phyloP scores from a whole-genome alignment of 2,113 vertebrate genomes.

The Eublepharis macularius region DNA sequence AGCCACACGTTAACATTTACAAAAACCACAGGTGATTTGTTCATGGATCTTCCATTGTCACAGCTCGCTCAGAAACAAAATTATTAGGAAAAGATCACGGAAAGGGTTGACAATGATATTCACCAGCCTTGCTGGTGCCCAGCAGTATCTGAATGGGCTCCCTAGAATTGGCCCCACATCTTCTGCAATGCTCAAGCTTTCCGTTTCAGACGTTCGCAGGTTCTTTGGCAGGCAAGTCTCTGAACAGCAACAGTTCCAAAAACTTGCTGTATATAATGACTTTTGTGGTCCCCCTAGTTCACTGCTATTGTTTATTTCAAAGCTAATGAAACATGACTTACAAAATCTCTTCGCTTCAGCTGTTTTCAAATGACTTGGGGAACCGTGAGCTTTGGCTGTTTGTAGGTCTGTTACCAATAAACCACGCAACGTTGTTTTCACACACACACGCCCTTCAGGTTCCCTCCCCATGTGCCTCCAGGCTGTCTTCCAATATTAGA shows the following conservation, averaged over 20 bases:
- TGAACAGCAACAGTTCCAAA: background rate
- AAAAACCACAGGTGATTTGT: no score
- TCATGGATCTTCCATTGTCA: no score
- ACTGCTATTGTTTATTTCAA: background rate
- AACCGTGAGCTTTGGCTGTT: background rate
- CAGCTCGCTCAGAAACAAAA: no score
- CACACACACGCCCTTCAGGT: background rate
- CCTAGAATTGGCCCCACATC: background rate
- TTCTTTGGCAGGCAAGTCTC: background rate
- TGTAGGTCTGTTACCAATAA: background rate
- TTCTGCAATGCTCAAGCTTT: background rate
- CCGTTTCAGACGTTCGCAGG: background rate
- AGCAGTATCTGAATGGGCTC: background rate
- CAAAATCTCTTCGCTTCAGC: background rate
- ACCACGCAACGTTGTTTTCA: background rate
- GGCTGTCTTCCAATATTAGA: background rate
- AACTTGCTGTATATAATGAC: background rate
- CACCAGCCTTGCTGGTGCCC: background rate
- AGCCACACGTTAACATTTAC: no score
- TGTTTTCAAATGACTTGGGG: background rate
- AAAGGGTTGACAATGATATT: background rate
- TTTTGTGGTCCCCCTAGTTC: background rate
- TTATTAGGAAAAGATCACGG: no score
- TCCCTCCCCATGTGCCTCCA: background rate
- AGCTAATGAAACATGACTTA: background rate